These are phyloP conservation scores for Oeneis ivallda DNA, from an alignment of 2,888 invertebrate species.

Conservation along the genomic window DNA sequence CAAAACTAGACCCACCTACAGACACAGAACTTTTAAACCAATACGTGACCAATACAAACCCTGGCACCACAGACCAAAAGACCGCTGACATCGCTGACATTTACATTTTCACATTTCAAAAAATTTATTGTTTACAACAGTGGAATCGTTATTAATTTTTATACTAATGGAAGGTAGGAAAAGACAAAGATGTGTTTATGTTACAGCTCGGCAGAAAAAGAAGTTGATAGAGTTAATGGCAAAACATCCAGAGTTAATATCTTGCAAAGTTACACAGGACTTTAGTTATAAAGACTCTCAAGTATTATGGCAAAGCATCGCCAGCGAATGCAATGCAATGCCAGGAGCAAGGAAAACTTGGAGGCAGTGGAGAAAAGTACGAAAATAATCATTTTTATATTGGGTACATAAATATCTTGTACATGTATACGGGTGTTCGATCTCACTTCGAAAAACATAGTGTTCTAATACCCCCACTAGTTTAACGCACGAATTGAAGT, in stretches of 20 bases:
- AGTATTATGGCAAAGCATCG: conserved; percentile 63
- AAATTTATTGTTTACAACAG: background rate
- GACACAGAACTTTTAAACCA: too few relatives aligned
- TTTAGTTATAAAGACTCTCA: conserved; percentile 65
- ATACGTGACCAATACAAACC: too few relatives aligned
- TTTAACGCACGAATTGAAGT: too few relatives aligned
- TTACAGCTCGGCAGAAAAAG: conserved; percentile 64
- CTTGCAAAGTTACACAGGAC: conserved; percentile 60
- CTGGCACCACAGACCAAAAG: too few relatives aligned
- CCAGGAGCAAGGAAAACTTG: conserved; percentile 72
- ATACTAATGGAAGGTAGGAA: conserved; percentile 57
- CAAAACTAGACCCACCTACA: too few relatives aligned
- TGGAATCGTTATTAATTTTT: background rate
- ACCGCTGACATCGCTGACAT: too few relatives aligned
- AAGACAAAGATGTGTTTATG: conserved; percentile 58
- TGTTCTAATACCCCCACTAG: too few relatives aligned
- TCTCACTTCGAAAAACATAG: too few relatives aligned
- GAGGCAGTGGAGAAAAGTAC: conserved; percentile 74
- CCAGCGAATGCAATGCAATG: conserved; percentile 66
- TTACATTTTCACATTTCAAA: background rate
- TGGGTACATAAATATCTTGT: background rate
- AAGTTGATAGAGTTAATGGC: conserved; percentile 65
- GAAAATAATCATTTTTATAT: conserved; percentile 17
- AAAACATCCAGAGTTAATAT: conserved; percentile 64
- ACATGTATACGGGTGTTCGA: too few relatives aligned